Evolutionary conservation across 2,888 invertebrate genomes (phyloP), one percentile per base, ranked within the genome.

Genomic region (Leptopilina myrica): DNA sequence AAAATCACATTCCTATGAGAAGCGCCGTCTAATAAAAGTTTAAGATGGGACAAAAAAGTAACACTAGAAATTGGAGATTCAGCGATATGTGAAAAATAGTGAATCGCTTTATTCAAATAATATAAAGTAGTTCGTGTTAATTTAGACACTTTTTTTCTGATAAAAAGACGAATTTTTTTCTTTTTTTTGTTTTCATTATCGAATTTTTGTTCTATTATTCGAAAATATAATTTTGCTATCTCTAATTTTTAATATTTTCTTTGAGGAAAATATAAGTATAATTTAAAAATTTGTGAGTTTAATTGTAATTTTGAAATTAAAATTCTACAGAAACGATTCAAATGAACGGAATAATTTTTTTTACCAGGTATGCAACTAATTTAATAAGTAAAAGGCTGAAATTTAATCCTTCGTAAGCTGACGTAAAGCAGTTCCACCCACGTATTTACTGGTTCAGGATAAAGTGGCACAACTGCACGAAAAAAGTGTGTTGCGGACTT

Each of bases 401-500:
- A 56, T 56, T 56, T 14, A 56, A 73, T 73, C 56, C 73, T 73
- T 73, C 26, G 53, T 53, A 69, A 69, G 46, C 69, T 53, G 69
- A 46, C 69, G 53, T 53, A 69, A 73, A 53, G 53, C 26, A 26
- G 73, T 73, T 73, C 73, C 73, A 73, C 73, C 73, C 73, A 73
- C 73, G 73, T 73, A 73, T 73, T 53, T 56, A 73, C 53, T 73
- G 56, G 56, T 73, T 73, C 56, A 33, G 33, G 8, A 56, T 73
- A 56, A 83, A 81, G 84, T 82, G 69, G 82, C 80, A 79, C 81
- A 79, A 81, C 77, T 81, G 75, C 73, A 79, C 80, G 82, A 43
- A 86, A 88, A 33, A 87, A 86, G 87, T 88, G 80, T 87, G 87
- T 84, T 86, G 86, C 84, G 85, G 33, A 87, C 89, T 89, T 88